A percentile compares a stretch with the other conserved stretches of the same genome.
phyloP scores from a whole-genome alignment of 2,888 invertebrate genomes.

The Crepidodera aurea region DNA sequence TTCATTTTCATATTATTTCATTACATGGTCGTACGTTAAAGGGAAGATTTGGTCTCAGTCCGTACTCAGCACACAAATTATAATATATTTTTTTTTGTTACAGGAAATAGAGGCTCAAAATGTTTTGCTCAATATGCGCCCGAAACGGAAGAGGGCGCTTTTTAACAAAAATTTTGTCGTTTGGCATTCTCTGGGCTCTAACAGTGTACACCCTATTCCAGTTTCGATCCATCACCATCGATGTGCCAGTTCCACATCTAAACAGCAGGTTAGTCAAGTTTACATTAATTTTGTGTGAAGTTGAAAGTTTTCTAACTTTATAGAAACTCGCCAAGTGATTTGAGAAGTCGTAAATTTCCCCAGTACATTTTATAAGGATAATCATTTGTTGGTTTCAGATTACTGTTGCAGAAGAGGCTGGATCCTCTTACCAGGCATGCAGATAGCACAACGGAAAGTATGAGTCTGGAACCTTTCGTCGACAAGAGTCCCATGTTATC shows the following conservation, averaged over 20 bases:
- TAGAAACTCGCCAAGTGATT: no score
- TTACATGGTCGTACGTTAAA: no score
- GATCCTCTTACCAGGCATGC: slow-evolving; percentile 58
- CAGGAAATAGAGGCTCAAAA: slow-evolving; percentile 15
- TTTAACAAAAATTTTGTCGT: slow-evolving; percentile 61
- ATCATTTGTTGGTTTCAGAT: slow-evolving; percentile 49
- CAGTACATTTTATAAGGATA: no score
- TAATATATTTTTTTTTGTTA: slow-evolving; percentile 11
- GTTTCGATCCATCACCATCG: slow-evolving; percentile 56
- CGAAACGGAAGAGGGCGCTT: slow-evolving; percentile 57
- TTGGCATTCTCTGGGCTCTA: slow-evolving; percentile 62
- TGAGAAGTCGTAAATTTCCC: no score
- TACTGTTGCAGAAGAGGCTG: slow-evolving; percentile 64
- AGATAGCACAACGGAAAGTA: slow-evolving; percentile 59
- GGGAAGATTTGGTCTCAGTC: no score
- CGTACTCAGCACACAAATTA: no score
- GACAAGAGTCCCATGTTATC: slow-evolving; percentile 69
- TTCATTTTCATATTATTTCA: no score
- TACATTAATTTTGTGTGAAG: no score
- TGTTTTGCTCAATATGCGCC: slow-evolving; percentile 27
- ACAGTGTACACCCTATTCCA: slow-evolving; percentile 62
- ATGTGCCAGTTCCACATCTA: slow-evolving; percentile 57
- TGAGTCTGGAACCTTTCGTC: slow-evolving; percentile 66
- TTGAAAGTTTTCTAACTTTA: no score
- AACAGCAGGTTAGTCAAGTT: slow-evolving; percentile 57